Conservation (phyloP, 2,888 invertebrate genomes). For the Creontiades dilutus region DNA sequence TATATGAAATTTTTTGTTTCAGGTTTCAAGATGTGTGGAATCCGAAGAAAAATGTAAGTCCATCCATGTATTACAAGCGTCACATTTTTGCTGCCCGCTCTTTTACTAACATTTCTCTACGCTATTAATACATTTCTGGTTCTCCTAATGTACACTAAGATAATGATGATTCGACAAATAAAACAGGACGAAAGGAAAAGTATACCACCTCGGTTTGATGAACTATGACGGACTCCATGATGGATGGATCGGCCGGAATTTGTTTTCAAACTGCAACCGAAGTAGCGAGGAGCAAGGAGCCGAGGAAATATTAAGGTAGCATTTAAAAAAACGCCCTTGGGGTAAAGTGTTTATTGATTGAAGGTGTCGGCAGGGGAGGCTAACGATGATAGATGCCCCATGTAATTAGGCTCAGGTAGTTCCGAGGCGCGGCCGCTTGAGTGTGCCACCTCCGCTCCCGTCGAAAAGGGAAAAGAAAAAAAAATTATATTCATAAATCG, state of each 20-base stretch:
- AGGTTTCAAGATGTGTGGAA: too few relatives aligned
- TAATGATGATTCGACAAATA: not conserved
- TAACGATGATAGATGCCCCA: slow-evolving; percentile 72
- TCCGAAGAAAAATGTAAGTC: too few relatives aligned
- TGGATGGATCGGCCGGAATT: slow-evolving; percentile 30
- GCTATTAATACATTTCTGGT: too few relatives aligned
- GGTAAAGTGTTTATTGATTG: slow-evolving; percentile 72
- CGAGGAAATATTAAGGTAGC: slow-evolving; percentile 58
- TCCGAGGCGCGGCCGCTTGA: slow-evolving; percentile 56
- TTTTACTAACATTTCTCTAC: too few relatives aligned
- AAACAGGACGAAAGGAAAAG: not conserved
- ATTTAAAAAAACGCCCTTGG: slow-evolving; percentile 56
- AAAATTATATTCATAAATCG: slow-evolving; percentile 56
- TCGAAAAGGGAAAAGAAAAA: not conserved
- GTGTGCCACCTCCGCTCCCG: slow-evolving; percentile 58
- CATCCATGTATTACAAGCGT: too few relatives aligned
- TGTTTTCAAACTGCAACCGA: slow-evolving; percentile 33
- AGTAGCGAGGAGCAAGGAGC: slow-evolving; percentile 40
- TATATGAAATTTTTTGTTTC: too few relatives aligned
- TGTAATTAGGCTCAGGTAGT: slow-evolving; percentile 71
- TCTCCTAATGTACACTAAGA: too few relatives aligned
- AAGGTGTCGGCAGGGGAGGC: slow-evolving; percentile 71
- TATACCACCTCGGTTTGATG: slow-evolving; percentile 10
- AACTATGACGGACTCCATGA: slow-evolving; percentile 28
- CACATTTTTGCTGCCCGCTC: too few relatives aligned